Percentiles rank a stretch among this genome's conserved stretches.
Evolutionary conservation across 1,140 invertebrate genomes (phyloP).

Genomic region (Lanistes nyassanus): DNA sequence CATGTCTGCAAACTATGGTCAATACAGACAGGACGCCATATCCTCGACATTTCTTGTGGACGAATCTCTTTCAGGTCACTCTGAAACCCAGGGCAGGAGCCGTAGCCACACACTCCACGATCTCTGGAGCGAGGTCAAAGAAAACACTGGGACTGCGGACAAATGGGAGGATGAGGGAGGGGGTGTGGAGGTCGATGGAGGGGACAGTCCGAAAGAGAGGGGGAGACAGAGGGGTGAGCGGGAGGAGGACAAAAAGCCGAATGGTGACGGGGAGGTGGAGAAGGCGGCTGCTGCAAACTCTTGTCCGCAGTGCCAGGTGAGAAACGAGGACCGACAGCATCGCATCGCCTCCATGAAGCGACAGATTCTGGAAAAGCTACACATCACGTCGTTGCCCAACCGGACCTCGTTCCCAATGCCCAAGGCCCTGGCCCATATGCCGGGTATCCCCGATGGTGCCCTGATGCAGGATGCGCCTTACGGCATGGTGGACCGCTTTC

Average conservation of each 20-base stretch:
- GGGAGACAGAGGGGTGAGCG: neutral
- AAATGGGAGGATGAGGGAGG: neutral
- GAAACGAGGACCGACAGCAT: constrained; percentile 4
- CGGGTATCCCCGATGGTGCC: neutral
- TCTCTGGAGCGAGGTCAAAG: neutral
- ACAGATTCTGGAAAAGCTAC: constrained; percentile 19
- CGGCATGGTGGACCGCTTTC: neutral
- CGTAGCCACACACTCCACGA: neutral
- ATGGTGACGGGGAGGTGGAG: neutral
- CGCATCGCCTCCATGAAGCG: constrained; percentile 19
- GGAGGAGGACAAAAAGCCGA: neutral
- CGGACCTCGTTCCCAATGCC: constrained; percentile 14
- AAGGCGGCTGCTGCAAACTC: neutral
- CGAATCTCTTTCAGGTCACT: neutral
- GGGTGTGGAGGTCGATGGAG: neutral
- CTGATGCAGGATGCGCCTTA: constrained; percentile 11
- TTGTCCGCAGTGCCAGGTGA: constrained; percentile 6
- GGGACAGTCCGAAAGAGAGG: neutral
- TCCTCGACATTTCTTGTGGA: neutral
- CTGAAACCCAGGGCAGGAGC: neutral
- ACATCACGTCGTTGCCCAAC: constrained; percentile 15
- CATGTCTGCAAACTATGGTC: too few species aligned
- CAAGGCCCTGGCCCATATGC: constrained; percentile 17
- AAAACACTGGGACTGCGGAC: neutral
- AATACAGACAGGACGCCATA: too few species aligned